Percentiles rank a stretch among this genome's conserved stretches.
Conservation (phyloP, 92 coral and sea anemone genomes). For the Nematostella vectensis region DNA sequence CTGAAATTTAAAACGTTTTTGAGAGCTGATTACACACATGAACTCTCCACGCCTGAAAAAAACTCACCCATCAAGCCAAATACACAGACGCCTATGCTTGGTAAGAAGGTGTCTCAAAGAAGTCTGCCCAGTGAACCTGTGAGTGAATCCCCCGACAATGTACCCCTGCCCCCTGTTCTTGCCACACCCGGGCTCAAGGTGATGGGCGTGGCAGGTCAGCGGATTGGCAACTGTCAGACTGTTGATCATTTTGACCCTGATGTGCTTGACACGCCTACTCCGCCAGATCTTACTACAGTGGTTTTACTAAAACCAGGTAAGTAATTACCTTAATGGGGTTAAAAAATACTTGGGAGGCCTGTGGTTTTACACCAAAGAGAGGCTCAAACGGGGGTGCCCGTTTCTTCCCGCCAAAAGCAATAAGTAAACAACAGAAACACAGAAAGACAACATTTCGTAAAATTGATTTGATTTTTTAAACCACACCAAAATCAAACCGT, state of each 20-base stretch:
- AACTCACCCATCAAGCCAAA: constrained; percentile 42
- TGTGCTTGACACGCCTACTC: constrained; percentile 41
- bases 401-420: too few species aligned
- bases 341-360: too few species aligned
- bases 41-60: constrained; percentile 6
- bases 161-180: constrained; percentile 59
- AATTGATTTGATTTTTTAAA: too few species aligned
- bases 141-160: constrained; percentile 17
- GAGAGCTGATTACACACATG: background rate
- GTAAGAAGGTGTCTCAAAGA: too few species aligned
- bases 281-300: constrained; percentile 76
- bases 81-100: constrained; percentile 64
- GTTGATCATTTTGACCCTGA: background rate
- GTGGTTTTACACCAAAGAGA: too few species aligned
- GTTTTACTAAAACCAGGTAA: constrained; percentile 66
- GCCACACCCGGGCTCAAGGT: constrained; percentile 69
- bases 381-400: too few species aligned
- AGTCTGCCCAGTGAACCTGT: too few species aligned
- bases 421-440: too few species aligned
- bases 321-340: too few species aligned
- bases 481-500: too few species aligned
- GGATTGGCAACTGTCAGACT: constrained; percentile 1
- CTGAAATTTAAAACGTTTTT: constrained; percentile 25
- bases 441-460: too few species aligned
- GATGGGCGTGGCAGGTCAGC: constrained; percentile 12